Evolutionary conservation across 1,140 invertebrate species (phyloP).

Genomic region (Achatina immaculata): DNA sequence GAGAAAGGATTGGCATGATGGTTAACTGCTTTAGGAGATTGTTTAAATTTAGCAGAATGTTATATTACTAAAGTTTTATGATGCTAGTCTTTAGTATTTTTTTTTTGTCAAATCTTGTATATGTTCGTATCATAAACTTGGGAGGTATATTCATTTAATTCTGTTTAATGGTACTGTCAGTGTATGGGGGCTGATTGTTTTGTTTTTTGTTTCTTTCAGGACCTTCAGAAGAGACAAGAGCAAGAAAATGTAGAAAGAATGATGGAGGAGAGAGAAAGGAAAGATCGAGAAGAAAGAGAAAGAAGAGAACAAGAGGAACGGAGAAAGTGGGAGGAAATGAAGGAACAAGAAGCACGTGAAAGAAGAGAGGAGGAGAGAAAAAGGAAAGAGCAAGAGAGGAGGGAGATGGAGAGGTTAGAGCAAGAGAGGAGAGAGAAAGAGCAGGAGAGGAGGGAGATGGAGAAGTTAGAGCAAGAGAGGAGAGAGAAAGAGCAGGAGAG

Average conservation of each 20-base stretch:
- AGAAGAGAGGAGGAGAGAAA: constrained; percentile 36
- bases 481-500: constrained; percentile 27
- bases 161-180: too few species aligned
- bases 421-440: not conserved
- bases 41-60: too few species aligned
- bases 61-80: too few species aligned
- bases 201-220: too few species aligned
- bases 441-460: not conserved
- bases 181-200: too few species aligned
- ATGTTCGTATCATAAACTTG: too few species aligned
- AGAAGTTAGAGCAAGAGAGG: not conserved
- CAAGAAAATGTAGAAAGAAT: constrained; percentile 4
- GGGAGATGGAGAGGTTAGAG: constrained; percentile 36
- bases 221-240: not conserved
- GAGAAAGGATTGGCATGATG: too few species aligned
- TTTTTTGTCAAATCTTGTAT: too few species aligned
- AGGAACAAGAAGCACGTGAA: constrained; percentile 37
- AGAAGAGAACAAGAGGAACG: constrained; percentile 6
- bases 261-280: constrained; percentile 17
- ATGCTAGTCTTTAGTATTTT: too few species aligned
- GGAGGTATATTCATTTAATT: too few species aligned
- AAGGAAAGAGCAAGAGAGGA: constrained; percentile 40
- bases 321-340: constrained; percentile 25
- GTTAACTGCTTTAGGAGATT: too few species aligned
- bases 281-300: constrained; percentile 20